Evolutionary conservation across 1,140 invertebrate genomes (phyloP), one percentile per base, ranked within the genome.

Genomic region (Hylaeus volcanicus): DNA sequence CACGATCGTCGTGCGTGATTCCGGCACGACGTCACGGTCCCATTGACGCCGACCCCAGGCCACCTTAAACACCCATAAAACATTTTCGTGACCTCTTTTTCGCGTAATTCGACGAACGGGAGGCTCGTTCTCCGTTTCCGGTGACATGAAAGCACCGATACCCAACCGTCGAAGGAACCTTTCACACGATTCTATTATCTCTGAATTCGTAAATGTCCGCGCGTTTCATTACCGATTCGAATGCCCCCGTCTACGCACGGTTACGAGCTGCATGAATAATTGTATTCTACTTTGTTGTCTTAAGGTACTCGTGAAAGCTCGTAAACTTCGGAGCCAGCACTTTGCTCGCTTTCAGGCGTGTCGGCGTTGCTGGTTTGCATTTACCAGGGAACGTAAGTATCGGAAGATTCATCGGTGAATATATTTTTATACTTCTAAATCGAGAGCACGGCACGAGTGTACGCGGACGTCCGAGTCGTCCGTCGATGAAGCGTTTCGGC

Each of bases 1-100:
- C 85, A 87, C 86, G 61, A 85, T 66, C 85, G 85, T 85, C 81
- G 83, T 89, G 89, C 90, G 90, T 90, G 90, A 90, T 89, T 90
- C 90, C 89, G 89, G 87, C 82, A 83, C 86, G 82, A 79, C 89
- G 90, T 91, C 88, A 91, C 89, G 89, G 89, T 91, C 90, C 88
- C 90, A 91, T 90, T 90, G 90, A 91, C 88, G 74, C 81, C 88
- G 81, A 87, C 82, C 88, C 86, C 81, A 82, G 84, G 82, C 60
- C 79, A 87, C 83, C 86, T 88, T 87, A 85, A 88, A 89, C 88
- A 77, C 85, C 83, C 79, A 81, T 83, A 82, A 89, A 89, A 88
- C 81, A 88, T 86, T 88, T 88, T 83, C 87, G 81, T 84, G 78
- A 85, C 86, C 87, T 74, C 83, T 83, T 88, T 87, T 82, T 77